Base-by-base conservation (phyloP, 1,140 invertebrate genomes). In the Ptiloglossa arizonensis region DNA sequence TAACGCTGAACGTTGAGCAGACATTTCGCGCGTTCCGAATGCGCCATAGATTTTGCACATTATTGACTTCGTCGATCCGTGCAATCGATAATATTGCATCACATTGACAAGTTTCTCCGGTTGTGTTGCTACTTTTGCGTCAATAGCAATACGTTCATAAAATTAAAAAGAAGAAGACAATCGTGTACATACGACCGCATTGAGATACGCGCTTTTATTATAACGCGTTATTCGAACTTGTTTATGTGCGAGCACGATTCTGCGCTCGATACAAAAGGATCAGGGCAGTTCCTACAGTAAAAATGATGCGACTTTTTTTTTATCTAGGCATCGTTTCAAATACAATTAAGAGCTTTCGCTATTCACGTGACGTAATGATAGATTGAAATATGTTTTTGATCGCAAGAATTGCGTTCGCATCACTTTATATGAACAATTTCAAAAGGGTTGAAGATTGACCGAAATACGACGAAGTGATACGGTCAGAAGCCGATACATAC, bases 51-150 rank as follows among this genome's bases (percentile, higher is more conserved):
- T 77, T 77, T 77, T 32, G 56, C 48, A 77, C 68, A 11, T 50
- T 71, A 77, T 77, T 77, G 75, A 59, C 63, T 63, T 60, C 27
- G 57, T 77, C 44, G 75, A 77, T 77, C 75, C 67, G 75, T 77
- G 68, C 56, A 77, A 77, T 77, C 75, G 75, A 77, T 77, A 76
- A 76, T 76, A 76, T 76, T 60, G 44, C 66, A 69, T 76, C 54
- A 38, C 52, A 66, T 69, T 69, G 9, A 68, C 27, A 8, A 68
- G 41, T 32, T 67, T 35, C 72, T 57, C n/a, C 41, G 52, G n/a
- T 38, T 56, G 66, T 38, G 66, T 76, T 35, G 22, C 56, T 35
- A 27, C 54, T 15, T 46, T 35, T n/a, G 44, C 5, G 19, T 24
- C 1, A 1, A 17, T 15, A 9, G 19, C 22, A 0, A 3, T 22